Evolutionary conservation across 2,797 vertebrate species (phyloP), one percentile per base, ranked within the genome.

Genomic region (Neosalanx taihuensis): DNA sequence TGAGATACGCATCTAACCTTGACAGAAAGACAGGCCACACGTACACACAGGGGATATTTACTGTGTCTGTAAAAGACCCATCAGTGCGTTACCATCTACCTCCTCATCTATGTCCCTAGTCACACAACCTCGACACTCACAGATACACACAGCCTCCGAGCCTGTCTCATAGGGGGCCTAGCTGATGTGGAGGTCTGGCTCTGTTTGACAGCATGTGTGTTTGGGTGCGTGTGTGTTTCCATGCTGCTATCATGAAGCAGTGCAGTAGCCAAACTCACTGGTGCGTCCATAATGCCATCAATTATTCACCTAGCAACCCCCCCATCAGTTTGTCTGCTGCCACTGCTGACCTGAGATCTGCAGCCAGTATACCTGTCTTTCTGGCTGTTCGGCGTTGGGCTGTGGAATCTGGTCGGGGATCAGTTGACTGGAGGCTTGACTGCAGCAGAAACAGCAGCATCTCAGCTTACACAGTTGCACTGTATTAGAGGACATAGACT

Each of bases 211-310:
- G 51, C 15, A 56, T n/a, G 18, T 56, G 51, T 56, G 51, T 56
- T 17, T 56, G 51, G 51, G 51, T 56, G 15, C 18, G 51, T 56
- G 58, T 60, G 26, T 60, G 20, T 74, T 71, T 75, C 69, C 1
- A 61, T 51, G 49, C 60, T 18, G 12, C 70, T 63, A 18, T 57
- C 30, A 78, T 30, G 20, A 66, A 49, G 41, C 71, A 78, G 51
- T 62, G 77, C 79, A 76, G 79, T 79, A 57, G 64, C 79, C 46
- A 63, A 49, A 77, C 71, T 73, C 78, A 79, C 82, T 75, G 87
- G 80, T 77, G 89, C 90, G 79, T 92, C 90, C 84, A 87, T 86
- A 90, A 88, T 67, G 53, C 64, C 77, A 88, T 93, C 75, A 91
- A 89, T 91, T 84, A 92, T 92, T 91, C 78, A 92, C 78, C 33